A percentile compares a stretch with the other conserved stretches of the same genome.
Conservation (phyloP, 1,140 invertebrate species). For the Phocides pigmalion region DNA sequence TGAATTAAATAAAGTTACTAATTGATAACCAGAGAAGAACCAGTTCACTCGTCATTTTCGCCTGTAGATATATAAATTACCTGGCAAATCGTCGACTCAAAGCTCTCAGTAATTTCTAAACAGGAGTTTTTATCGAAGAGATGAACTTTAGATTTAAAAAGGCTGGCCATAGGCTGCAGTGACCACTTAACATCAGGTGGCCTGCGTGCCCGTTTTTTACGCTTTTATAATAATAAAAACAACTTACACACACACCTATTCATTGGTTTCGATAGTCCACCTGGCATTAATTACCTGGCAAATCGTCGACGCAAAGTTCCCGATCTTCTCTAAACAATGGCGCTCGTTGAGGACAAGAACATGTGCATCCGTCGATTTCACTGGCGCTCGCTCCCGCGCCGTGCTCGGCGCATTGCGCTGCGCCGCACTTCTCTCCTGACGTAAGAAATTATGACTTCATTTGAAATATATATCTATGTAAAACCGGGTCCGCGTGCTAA, state of each 20-base stretch:
- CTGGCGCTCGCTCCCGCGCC: slow-evolving; percentile 51
- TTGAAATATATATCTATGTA: background rate
- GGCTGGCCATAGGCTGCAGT: too few relatives aligned
- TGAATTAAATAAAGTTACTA: too few relatives aligned
- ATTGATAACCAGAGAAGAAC: too few relatives aligned
- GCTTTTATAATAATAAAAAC: too few relatives aligned
- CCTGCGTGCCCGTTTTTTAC: too few relatives aligned
- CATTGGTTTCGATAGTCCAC: too few relatives aligned
- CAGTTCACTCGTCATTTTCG: too few relatives aligned
- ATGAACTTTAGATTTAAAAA: too few relatives aligned
- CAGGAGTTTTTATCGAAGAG: slow-evolving; percentile 66
- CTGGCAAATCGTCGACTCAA: slow-evolving; percentile 74
- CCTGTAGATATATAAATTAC: too few relatives aligned
- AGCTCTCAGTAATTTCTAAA: slow-evolving; percentile 74
- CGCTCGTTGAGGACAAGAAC: slow-evolving; percentile 67
- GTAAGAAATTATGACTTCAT: slow-evolving; percentile 22
- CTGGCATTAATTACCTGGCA: slow-evolving; percentile 56
- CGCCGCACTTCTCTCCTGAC: slow-evolving; percentile 56
- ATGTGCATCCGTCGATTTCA: slow-evolving; percentile 50
- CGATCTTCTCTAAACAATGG: slow-evolving; percentile 75
- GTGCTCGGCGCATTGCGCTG: slow-evolving; percentile 64
- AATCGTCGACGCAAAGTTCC: slow-evolving; percentile 72
- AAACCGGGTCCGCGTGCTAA: too few relatives aligned
- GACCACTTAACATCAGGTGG: too few relatives aligned
- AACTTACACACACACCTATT: too few relatives aligned